Percentiles rank a stretch among this genome's conserved stretches.
phyloP scores from a whole-genome alignment of 2,113 vertebrate genomes.

The Fulica atra region DNA sequence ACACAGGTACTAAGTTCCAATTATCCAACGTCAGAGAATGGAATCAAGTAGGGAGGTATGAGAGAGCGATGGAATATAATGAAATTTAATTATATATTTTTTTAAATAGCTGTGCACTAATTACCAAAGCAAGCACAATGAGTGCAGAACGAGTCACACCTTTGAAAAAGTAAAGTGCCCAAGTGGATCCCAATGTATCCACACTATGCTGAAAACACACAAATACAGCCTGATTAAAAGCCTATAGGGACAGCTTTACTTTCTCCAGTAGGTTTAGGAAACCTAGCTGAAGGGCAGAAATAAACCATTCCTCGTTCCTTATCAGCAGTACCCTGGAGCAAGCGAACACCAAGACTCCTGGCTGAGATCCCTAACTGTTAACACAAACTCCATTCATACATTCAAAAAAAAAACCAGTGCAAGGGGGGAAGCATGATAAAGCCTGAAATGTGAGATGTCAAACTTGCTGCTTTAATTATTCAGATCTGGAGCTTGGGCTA shows the following conservation, averaged over 20 bases:
- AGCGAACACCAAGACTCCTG: not conserved
- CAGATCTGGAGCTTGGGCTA: not conserved
- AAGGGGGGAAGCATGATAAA: not conserved
- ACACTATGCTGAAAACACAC: not conserved
- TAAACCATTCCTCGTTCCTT: not conserved
- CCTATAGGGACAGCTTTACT: not conserved
- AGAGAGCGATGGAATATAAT: not conserved
- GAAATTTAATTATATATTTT: not conserved
- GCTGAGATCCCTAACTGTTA: not conserved
- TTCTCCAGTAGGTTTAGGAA: not conserved
- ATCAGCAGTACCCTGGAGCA: not conserved
- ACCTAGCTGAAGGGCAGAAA: not conserved
- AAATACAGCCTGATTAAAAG: not conserved
- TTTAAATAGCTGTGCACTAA: not conserved
- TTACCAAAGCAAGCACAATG: not conserved
- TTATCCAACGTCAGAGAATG: not conserved
- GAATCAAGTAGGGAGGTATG: not conserved
- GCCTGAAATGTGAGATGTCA: not conserved
- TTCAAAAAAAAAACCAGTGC: not conserved
- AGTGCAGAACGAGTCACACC: not conserved
- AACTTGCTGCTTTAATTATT: not conserved
- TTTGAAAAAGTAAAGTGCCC: not conserved
- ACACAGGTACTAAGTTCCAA: not conserved
- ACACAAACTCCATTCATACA: not conserved
- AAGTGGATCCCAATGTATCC: not conserved